These are phyloP conservation scores for Erannis defoliaria DNA, from an alignment of 2,888 invertebrate species.

Conservation along the genomic window DNA sequence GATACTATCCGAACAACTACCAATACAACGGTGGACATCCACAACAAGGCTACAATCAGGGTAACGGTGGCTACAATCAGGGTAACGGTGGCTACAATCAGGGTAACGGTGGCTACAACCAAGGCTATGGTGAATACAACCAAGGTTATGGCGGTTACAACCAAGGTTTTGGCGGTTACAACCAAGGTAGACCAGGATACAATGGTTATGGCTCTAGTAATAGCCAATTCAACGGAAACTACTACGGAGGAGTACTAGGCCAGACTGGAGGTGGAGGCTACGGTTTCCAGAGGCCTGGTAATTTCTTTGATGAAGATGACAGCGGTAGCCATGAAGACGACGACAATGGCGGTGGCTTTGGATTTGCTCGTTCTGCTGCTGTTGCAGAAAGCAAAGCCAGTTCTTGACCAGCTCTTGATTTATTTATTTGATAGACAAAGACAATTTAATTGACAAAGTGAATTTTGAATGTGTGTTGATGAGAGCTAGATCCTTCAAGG, in stretches of 20 bases:
- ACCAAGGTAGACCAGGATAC: slow-evolving; percentile 63
- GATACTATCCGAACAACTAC: slow-evolving; percentile 68
- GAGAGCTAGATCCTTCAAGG: too few relatives aligned
- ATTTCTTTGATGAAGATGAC: slow-evolving; percentile 57
- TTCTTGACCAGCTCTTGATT: slow-evolving; percentile 6
- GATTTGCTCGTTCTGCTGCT: slow-evolving; percentile 53
- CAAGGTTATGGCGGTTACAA: slow-evolving; percentile 11
- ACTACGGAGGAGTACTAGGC: slow-evolving; percentile 55
- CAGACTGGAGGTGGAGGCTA: slow-evolving; percentile 55
- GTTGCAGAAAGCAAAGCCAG: slow-evolving; percentile 43
- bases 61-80: slow-evolving; percentile 53
- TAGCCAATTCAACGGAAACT: slow-evolving; percentile 79
- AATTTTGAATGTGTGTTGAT: slow-evolving; percentile 2
- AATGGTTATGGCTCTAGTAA: slow-evolving; percentile 70
- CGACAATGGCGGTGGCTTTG: slow-evolving; percentile 44
- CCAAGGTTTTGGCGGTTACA: too few relatives aligned
- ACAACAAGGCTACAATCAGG: slow-evolving; percentile 49
- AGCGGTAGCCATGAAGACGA: slow-evolving; percentile 49
- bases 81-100: slow-evolving; percentile 56
- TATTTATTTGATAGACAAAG: slow-evolving; percentile 7
- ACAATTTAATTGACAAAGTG: neutral
- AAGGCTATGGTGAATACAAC: slow-evolving; percentile 43
- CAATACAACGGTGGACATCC: slow-evolving; percentile 60
- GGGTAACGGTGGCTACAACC: slow-evolving; percentile 50
- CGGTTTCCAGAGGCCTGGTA: slow-evolving; percentile 63